Evolutionary conservation across 2,113 vertebrate genomes (phyloP).

Genomic region (Labrus mixtus): DNA sequence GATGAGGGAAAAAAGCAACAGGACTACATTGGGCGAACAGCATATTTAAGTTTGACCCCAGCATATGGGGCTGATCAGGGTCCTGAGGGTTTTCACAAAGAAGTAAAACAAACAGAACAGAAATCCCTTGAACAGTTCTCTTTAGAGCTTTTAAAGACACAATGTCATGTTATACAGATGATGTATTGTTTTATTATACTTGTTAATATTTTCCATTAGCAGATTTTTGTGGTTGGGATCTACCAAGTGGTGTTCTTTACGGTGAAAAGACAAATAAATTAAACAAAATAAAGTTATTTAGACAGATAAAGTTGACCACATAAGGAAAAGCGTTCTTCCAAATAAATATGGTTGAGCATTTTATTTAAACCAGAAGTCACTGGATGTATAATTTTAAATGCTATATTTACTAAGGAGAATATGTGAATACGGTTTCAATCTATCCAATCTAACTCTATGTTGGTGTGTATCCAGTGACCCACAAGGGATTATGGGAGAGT

Average conservation of each 20-base stretch:
- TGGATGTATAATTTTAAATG: neutral
- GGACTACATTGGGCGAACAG: conserved; percentile 1
- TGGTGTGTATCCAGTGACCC: conserved; percentile 77
- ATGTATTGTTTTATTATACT: neutral
- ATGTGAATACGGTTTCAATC: conserved; percentile 15
- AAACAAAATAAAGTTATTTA: too few species aligned
- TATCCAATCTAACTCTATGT: conserved; percentile 55
- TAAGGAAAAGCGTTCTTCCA: neutral
- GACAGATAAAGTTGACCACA: neutral
- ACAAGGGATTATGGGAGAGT: conserved; percentile 73
- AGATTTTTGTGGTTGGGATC: neutral
- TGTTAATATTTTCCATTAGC: neutral
- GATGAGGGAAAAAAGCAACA: neutral
- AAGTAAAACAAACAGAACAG: conserved; percentile 42
- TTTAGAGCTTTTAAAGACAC: neutral
- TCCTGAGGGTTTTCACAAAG: conserved; percentile 46
- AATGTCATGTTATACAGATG: neutral
- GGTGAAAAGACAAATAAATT: neutral
- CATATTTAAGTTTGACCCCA: conserved; percentile 47
- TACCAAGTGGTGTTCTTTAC: neutral
- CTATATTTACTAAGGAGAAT: conserved; percentile 1
- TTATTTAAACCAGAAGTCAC: neutral
- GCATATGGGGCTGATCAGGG: conserved; percentile 75
- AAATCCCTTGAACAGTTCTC: neutral
- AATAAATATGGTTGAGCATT: neutral